Evolutionary conservation across 2,113 vertebrate species (phyloP).

Genomic region (Embiotoca jacksoni): DNA sequence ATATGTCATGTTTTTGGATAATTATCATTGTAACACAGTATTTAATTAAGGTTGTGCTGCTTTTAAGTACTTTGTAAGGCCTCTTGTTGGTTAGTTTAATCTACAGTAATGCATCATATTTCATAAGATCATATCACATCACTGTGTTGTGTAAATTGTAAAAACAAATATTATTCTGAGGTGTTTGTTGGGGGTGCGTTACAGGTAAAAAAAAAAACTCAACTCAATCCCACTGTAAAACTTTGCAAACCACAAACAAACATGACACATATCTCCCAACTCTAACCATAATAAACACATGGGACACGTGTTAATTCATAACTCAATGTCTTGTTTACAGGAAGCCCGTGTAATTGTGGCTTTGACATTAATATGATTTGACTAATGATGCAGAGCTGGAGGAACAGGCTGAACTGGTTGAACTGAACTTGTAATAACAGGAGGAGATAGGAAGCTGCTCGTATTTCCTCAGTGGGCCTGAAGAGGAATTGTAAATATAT

Average conservation of each 20-base stretch:
- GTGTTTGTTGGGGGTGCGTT: neutral
- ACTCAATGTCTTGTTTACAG: constrained; percentile 63
- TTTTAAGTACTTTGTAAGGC: no score
- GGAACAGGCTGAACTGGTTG: constrained; percentile 66
- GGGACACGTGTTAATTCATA: constrained; percentile 31
- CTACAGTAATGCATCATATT: no score
- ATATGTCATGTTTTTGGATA: no score
- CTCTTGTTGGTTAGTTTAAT: no score
- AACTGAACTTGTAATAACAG: constrained; percentile 65
- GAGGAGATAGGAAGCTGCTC: constrained; percentile 49
- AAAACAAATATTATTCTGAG: neutral
- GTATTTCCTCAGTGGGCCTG: constrained; percentile 9
- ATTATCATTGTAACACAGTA: no score
- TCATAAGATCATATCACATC: no score
- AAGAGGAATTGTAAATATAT: neutral
- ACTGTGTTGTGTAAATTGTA: no score
- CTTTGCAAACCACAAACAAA: constrained; percentile 48
- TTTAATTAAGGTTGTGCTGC: no score
- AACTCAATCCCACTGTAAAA: no score
- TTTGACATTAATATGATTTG: constrained; percentile 61
- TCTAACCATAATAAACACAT: constrained; percentile 55
- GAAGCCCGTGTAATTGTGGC: constrained; percentile 44
- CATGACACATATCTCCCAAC: constrained; percentile 30
- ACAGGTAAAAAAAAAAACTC: no score
- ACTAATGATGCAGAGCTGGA: constrained; percentile 55